phyloP scores from a whole-genome alignment of 2,888 invertebrate genomes.

The Eupithecia inturbata region DNA sequence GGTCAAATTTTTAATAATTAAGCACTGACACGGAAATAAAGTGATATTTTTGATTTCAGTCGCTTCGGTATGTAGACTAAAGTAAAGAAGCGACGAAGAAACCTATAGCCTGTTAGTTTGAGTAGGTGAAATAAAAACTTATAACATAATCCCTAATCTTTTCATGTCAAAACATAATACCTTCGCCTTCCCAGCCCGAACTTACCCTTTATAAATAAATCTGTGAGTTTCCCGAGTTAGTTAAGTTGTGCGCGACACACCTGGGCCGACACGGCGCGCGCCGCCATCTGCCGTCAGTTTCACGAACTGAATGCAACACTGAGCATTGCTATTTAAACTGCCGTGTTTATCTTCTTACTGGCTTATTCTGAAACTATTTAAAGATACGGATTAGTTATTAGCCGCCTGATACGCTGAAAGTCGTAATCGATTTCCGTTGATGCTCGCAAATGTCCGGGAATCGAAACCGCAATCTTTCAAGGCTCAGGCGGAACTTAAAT shows the following conservation, averaged over 20 bases:
- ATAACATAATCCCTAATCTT: neutral
- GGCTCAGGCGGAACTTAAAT: neutral
- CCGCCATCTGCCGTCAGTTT: neutral
- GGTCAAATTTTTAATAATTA: no score
- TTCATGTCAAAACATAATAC: slow-evolving; percentile 2
- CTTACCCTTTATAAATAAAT: slow-evolving; percentile 1
- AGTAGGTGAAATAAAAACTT: no score
- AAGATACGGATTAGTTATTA: neutral
- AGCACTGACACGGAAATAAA: no score
- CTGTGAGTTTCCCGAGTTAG: slow-evolving; percentile 20
- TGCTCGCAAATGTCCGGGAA: neutral
- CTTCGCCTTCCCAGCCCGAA: neutral
- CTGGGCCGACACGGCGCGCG: slow-evolving; percentile 22
- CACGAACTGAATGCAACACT: neutral
- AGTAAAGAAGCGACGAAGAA: no score
- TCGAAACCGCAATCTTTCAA: neutral
- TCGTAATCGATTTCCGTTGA: neutral
- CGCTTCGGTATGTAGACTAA: no score
- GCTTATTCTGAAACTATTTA: neutral
- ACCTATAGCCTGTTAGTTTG: no score
- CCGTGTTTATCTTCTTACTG: neutral
- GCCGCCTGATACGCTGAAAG: neutral
- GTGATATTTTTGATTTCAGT: no score
- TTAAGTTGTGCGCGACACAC: slow-evolving; percentile 21
- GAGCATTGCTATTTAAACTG: neutral